phyloP scores from a whole-genome alignment of 2,797 vertebrate genomes.

The Halcyon badia region DNA sequence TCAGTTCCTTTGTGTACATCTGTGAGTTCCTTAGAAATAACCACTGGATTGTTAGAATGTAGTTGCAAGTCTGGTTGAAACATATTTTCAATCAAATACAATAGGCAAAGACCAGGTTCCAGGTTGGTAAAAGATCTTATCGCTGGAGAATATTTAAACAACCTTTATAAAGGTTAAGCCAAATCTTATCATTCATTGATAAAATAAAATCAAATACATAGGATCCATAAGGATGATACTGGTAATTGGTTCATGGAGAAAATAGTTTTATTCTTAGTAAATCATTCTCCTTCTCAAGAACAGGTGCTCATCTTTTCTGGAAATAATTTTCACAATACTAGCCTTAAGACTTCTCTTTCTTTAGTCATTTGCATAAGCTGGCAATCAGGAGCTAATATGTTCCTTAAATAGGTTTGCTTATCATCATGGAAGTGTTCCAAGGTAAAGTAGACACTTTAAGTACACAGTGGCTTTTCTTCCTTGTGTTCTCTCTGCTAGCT shows the following conservation, averaged over 20 bases:
- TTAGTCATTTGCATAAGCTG: background rate
- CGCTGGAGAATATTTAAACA: background rate
- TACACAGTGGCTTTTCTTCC: background rate
- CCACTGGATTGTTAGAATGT: background rate
- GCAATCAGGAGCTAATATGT: background rate
- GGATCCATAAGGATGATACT: background rate
- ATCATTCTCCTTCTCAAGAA: background rate
- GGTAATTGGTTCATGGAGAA: background rate
- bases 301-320: background rate
- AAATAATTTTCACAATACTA: background rate
- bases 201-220: background rate
- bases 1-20: background rate
- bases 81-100: background rate
- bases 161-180: background rate
- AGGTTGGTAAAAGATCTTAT: background rate
- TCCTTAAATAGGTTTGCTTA: background rate
- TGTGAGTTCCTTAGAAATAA: background rate
- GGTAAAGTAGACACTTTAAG: background rate
- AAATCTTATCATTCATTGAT: background rate
- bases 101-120: background rate
- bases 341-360: background rate
- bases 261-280: background rate
- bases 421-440: background rate
- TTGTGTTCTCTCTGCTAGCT: background rate
- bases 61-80: background rate